phyloP scores from a whole-genome alignment of 2,888 invertebrate species.

The Trichogramma dendrolimi region DNA sequence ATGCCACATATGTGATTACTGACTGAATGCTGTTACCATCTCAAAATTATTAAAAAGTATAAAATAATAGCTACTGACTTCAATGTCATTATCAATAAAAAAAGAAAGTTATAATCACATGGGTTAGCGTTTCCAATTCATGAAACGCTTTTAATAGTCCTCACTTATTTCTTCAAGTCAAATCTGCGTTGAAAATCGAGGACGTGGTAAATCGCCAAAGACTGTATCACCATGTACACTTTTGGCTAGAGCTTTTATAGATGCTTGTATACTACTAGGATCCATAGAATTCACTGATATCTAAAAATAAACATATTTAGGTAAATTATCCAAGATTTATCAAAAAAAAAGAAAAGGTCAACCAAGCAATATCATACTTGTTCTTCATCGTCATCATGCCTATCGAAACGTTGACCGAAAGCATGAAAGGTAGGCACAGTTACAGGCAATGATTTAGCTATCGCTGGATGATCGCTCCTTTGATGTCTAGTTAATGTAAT shows the following conservation, averaged over 20 bases:
- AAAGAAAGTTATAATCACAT: conserved; percentile 37
- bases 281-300: conserved; percentile 44
- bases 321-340: conserved; percentile 18
- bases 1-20: no score
- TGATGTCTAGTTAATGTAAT: conserved; percentile 56
- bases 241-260: conserved; percentile 86
- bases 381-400: conserved; percentile 54
- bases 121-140: conserved; percentile 18
- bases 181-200: conserved; percentile 80
- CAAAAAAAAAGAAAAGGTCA: conserved; percentile 13
- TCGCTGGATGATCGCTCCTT: conserved; percentile 51
- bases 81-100: conserved; percentile 33
- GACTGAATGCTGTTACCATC: conserved; percentile 1
- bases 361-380: conserved; percentile 51
- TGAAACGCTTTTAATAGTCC: conserved; percentile 10
- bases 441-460: conserved; percentile 77
- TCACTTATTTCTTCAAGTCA: conserved; percentile 51
- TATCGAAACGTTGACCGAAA: conserved; percentile 39
- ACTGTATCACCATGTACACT: conserved; percentile 84
- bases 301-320: conserved; percentile 28
- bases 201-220: conserved; percentile 82
- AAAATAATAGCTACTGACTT: conserved; percentile 32
- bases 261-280: conserved; percentile 80
- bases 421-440: conserved; percentile 65
- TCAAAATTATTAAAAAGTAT: conserved; percentile 21